Evolutionary conservation across 2,797 vertebrate genomes (phyloP).

Genomic region (Sebastes vulpes): DNA sequence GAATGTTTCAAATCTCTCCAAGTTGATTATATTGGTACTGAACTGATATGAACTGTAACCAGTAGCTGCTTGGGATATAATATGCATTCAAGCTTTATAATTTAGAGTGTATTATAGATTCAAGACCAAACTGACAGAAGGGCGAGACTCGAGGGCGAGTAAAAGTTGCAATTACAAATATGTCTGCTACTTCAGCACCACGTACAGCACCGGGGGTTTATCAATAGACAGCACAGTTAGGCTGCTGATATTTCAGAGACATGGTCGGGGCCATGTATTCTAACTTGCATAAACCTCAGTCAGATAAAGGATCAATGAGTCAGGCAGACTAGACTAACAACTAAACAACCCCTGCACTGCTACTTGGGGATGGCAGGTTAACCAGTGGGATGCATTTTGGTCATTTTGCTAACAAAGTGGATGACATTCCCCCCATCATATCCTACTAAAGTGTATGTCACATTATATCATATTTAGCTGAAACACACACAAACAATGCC

Average conservation of each 20-base stretch:
- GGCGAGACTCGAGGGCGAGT: not conserved
- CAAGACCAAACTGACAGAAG: not conserved
- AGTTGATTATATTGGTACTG: not conserved
- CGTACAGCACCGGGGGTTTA: not conserved
- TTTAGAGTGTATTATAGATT: not conserved
- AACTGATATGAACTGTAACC: not conserved
- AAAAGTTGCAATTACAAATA: not conserved
- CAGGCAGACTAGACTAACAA: not conserved
- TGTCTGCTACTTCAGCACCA: not conserved
- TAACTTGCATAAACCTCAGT: not conserved
- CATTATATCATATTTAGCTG: not conserved
- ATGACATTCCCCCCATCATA: not conserved
- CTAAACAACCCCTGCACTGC: not conserved
- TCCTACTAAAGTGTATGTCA: not conserved
- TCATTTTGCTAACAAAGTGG: not conserved
- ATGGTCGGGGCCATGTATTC: accelerated
- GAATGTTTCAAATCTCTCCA: not conserved
- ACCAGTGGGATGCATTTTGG: not conserved
- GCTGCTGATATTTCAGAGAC: not conserved
- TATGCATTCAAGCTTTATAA: not conserved
- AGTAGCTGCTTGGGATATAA: not conserved
- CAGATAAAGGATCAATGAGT: not conserved
- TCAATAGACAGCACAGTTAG: not conserved
- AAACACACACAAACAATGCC: not conserved
- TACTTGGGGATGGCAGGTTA: not conserved